Base-by-base conservation (phyloP, 1,140 invertebrate genomes). In the Chymomyza costata region DNA sequence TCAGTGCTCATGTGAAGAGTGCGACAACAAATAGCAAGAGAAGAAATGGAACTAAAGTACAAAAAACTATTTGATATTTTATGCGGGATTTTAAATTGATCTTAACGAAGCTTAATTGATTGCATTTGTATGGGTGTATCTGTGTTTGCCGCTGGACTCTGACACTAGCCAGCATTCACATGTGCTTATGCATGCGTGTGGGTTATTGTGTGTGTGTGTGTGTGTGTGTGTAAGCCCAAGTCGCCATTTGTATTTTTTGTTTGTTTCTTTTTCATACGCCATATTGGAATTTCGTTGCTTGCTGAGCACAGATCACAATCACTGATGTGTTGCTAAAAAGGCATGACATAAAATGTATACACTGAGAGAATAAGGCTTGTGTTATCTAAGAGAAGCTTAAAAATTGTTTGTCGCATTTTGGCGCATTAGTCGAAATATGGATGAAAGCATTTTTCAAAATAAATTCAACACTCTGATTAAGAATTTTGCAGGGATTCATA, bases 31-130 rank as follows among this genome's bases (percentile, higher is more conserved):
- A 73, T 67, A 63, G 63, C 68, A 43, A 64, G 44, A 31, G 32
- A 32, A 73, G 52, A 66, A 65, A 66, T 73, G 67, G 55, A 71
- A 78, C 71, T 78, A 78, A 78, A 78, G 78, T 81, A 78, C 73
- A 80, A 78, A 71, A n/a, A 78, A 80, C 73, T 78, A 78, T 78
- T 78, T 78, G 67, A 65, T 65, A 74, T 82, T 84, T 81, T 82
- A 85, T 85, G 83, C 83, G 76, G 83, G 83, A 84, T 71, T 83
- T 69, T 85, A 85, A 85, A 85, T 85, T 85, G 83, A 82, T 85
- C 80, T 85, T 85, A 85, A 85, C 76, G 83, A 85, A 83, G 80
- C 83, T 85, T 85, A 85, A 85, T 85, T 85, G 83, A 55, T 41
- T 50, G 83, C 61, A 7, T 16, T 15, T 52, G 83, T 85, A 69